A percentile compares a stretch with the other conserved stretches of the same genome.
These are phyloP conservation scores for Falco punctatus DNA, from an alignment of 2,113 vertebrate genomes.

Conservation along the genomic window DNA sequence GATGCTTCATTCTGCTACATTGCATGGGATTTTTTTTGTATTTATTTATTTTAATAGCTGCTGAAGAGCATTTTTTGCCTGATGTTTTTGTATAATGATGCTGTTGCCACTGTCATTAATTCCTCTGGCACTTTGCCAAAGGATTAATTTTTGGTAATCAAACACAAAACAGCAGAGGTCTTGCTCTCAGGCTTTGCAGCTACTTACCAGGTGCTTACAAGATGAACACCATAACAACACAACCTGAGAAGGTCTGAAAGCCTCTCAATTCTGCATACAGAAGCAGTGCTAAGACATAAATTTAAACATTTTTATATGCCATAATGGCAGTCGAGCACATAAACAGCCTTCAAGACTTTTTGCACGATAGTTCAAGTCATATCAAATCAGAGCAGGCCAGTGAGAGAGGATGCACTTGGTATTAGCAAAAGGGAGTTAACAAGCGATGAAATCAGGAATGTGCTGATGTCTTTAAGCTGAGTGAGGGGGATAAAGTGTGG, in stretches of 20 bases:
- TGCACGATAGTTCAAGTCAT: slow-evolving; percentile 45
- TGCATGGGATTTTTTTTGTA: neutral
- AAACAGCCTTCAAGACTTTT: neutral
- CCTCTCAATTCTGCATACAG: neutral
- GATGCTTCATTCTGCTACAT: neutral
- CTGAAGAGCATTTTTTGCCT: neutral
- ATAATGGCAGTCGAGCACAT: neutral
- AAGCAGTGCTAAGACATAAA: neutral
- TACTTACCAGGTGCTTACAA: neutral
- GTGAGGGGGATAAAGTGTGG: slow-evolving; percentile 74
- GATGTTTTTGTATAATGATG: neutral
- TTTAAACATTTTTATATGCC: neutral
- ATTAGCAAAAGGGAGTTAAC: slow-evolving; percentile 82
- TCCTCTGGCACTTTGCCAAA: neutral
- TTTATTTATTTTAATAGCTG: neutral
- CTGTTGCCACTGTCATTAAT: neutral
- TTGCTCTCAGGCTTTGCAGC: neutral
- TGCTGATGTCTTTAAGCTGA: slow-evolving; percentile 77
- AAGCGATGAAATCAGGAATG: slow-evolving; percentile 84
- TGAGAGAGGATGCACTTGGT: slow-evolving; percentile 67
- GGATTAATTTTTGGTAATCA: neutral
- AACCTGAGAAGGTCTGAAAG: neutral
- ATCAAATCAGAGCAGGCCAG: slow-evolving; percentile 62
- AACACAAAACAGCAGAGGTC: neutral
- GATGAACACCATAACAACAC: neutral